Percentiles rank a stretch among this genome's conserved stretches.
phyloP scores from a whole-genome alignment of 2,797 vertebrate species.

The Okamejei kenojei region DNA sequence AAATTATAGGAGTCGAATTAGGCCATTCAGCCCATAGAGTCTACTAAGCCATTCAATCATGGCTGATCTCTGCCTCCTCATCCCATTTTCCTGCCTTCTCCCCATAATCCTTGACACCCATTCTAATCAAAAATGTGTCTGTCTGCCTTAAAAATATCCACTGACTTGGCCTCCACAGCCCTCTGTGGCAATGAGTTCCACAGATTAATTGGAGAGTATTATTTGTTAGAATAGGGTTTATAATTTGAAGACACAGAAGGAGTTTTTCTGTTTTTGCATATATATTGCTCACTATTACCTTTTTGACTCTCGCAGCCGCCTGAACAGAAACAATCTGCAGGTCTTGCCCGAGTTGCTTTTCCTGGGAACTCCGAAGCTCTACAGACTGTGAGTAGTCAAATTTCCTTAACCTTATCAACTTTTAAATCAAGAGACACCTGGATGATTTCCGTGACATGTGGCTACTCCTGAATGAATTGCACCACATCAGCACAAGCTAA shows the following conservation, averaged over 20 bases:
- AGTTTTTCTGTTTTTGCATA: background rate
- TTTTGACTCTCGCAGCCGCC: conserved; percentile 70
- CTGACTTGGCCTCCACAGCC: too few relatives aligned
- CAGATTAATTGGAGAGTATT: background rate
- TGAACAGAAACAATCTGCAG: conserved; percentile 96
- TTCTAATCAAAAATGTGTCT: too few relatives aligned
- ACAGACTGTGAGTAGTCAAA: conserved; percentile 86
- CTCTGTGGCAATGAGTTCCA: too few relatives aligned
- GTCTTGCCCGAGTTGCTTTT: conserved; percentile 94
- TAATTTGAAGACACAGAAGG: background rate
- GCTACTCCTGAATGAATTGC: conserved; percentile 8
- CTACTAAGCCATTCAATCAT: too few relatives aligned
- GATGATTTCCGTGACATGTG: background rate
- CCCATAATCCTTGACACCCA: too few relatives aligned
- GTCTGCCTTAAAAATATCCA: too few relatives aligned
- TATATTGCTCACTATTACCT: conserved; percentile 39
- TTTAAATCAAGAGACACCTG: background rate
- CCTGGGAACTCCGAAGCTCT: conserved; percentile 85
- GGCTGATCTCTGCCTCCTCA: too few relatives aligned
- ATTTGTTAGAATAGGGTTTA: background rate
- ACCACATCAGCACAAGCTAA: conserved; percentile 15
- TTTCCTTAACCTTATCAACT: conserved; percentile 39
- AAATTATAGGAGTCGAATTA: too few relatives aligned
- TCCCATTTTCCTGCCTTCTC: too few relatives aligned
- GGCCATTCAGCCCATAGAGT: too few relatives aligned